phyloP scores from a whole-genome alignment of 2,797 vertebrate species.

The Hoplostethus atlanticus region DNA sequence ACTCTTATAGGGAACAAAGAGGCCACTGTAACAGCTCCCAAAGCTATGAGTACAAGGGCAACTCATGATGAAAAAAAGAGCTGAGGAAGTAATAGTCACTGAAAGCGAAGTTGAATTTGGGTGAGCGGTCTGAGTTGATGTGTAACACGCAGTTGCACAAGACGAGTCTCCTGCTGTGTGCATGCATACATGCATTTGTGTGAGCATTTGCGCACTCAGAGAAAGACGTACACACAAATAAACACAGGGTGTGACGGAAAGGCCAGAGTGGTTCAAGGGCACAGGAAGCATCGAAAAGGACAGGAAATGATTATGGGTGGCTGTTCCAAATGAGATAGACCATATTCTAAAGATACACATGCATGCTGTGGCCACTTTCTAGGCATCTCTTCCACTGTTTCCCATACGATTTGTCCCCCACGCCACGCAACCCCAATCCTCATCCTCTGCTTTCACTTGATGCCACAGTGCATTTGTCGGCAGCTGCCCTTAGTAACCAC shows the following conservation, averaged over 20 bases:
- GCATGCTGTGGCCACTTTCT: slow-evolving; percentile 5
- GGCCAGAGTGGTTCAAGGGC: slow-evolving; percentile 40
- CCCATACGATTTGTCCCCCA: slow-evolving; percentile 21
- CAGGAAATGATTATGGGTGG: slow-evolving; percentile 77
- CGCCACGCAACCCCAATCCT: background rate
- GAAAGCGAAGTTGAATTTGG: slow-evolving; percentile 15
- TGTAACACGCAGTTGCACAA: background rate
- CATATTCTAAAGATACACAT: slow-evolving; percentile 61
- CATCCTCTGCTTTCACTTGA: background rate
- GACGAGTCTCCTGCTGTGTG: background rate
- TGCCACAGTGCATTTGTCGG: background rate
- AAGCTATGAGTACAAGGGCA: slow-evolving; percentile 3
- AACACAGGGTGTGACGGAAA: slow-evolving; percentile 14
- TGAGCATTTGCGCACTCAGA: slow-evolving; percentile 14
- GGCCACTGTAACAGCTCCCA: slow-evolving; percentile 39
- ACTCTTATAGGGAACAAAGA: slow-evolving; percentile 30
- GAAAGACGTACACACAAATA: slow-evolving; percentile 39
- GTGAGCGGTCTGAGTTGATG: slow-evolving; percentile 2
- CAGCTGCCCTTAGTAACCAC: background rate
- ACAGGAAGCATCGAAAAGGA: slow-evolving; percentile 75
- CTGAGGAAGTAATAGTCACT: background rate
- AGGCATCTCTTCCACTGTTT: slow-evolving; percentile 4
- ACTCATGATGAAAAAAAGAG: background rate
- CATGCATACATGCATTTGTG: slow-evolving; percentile 1
- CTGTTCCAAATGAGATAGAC: slow-evolving; percentile 77